Evolutionary conservation across 2,113 vertebrate genomes (phyloP), one percentile per base, ranked within the genome.

Genomic region (Ahaetulla prasina): DNA sequence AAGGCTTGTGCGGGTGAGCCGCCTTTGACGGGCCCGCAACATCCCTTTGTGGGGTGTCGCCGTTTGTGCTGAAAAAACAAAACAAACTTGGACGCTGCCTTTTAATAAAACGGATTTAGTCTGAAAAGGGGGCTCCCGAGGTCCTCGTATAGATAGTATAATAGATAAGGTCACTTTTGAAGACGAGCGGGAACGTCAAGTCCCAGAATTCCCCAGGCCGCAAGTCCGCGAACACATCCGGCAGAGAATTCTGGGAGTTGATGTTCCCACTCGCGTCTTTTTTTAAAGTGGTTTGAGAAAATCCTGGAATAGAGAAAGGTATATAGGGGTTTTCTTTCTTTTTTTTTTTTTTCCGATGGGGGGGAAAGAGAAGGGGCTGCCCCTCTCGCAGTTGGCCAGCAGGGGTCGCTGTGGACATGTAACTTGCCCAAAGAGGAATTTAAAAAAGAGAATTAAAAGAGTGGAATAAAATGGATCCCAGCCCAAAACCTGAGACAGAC

Each of bases 371-470:
- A 80, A 91, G 45, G 53, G 68, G 63, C 52, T 93, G 85, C 85
- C 20, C 4, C 50, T 90, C 85, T 30, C 43, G 27, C 2, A 84
- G 63, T 68, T 52, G 87, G 68, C 49, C 68, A 52, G 90, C 90
- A 89, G 93, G 90, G 47, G 90, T 91, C 92, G 47, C 92, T 93
- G 92, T 87, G 91, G 90, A 87, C 60, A 1, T n/a, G 53, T 47
- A 84, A 88, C 90, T 85, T 8, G 12, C 22, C 39, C 9, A 35
- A 89, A 27, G 52, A 52, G 25, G 55, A 25, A 18, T n/a, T 27
- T n/a, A n/a, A 45, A 16, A 23, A 50, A 23, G 0, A 22, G 4
- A 14, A 49, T 49, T 22, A 5, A 10, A 63, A 43, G n/a, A 12
- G 50, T 8, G 60, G 92, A 49, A 12, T 11, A 22, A 12, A 1